Base-by-base conservation (phyloP, 2,888 invertebrate genomes). In the Mesorhabditis belari region DNA sequence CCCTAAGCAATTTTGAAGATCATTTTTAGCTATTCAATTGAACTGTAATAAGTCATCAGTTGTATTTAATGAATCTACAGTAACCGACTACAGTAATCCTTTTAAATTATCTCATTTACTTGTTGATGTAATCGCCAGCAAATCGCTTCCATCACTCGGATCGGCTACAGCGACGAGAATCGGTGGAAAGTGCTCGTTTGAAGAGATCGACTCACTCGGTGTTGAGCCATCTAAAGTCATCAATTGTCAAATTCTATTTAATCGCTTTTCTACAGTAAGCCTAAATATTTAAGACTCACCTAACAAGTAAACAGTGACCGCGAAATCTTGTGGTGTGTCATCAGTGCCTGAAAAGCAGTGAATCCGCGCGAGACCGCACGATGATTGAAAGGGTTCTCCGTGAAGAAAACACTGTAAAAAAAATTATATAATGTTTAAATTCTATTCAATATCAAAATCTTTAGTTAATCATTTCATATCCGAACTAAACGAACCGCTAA, bases 81-180 rank as follows among this genome's bases (percentile, higher is more conserved):
- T n/a, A n/a, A n/a, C n/a, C n/a, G n/a, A n/a, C n/a, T n/a, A n/a
- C n/a, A n/a, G n/a, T n/a, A n/a, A n/a, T n/a, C n/a, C n/a, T n/a
- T n/a, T n/a, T n/a, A n/a, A n/a, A n/a, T n/a, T n/a, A n/a, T n/a
- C n/a, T n/a, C n/a, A n/a, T n/a, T 12, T 9, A 56, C 69, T 56
- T 62, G 61, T 56, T 60, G 63, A 29, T 71, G 70, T 5, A 71
- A 54, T n/a, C n/a, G n/a, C n/a, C n/a, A 67, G 70, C 4, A 70
- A 55, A 12, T 62, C 50, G 49, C 67, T 66, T 49, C 60, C 63
- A 51, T 61, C 58, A 19, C 62, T 52, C 9, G 70, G 70, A 58
- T 70, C 70, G 54, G 67, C 65, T 52, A 70, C 59, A 19, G 60
- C 65, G 28, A 67, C 62, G 50, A 63, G 58, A 24, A 64, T 62